Percentiles rank a stretch among this genome's conserved stretches.
phyloP scores from a whole-genome alignment of 2,888 invertebrate species.

The Alcis repandata region DNA sequence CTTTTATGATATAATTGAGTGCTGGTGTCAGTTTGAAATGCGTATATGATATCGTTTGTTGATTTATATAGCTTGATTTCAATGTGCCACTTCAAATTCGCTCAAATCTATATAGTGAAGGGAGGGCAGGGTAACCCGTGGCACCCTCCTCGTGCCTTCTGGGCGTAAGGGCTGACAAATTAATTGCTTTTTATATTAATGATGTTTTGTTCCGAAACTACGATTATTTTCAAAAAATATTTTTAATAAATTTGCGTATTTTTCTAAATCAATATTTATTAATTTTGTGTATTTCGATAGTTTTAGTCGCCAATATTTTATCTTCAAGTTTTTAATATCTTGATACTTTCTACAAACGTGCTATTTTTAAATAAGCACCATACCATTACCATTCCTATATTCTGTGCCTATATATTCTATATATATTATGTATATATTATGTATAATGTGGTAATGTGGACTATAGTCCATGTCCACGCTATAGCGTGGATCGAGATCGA shows the following conservation, averaged over 20 bases:
- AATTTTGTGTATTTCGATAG: no score
- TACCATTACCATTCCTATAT: no score
- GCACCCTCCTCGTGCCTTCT: conserved; percentile 4
- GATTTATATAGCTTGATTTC: background rate
- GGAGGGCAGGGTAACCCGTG: background rate
- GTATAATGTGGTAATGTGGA: no score
- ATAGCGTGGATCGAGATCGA: conserved; percentile 13
- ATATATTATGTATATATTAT: no score
- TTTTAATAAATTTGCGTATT: background rate
- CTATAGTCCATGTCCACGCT: background rate
- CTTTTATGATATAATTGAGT: no score
- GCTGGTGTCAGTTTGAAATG: background rate
- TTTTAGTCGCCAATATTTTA: no score
- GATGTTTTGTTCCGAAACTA: background rate
- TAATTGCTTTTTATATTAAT: conserved; percentile 15
- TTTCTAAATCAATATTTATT: no score
- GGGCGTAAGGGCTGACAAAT: conserved; percentile 9
- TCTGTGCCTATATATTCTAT: no score
- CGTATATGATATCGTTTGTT: background rate
- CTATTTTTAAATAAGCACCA: no score
- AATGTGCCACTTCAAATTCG: background rate
- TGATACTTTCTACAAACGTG: no score
- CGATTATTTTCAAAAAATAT: background rate
- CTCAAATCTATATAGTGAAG: conserved; percentile 4
- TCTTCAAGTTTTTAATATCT: background rate